Evolutionary conservation across 1,140 invertebrate species (phyloP).

Genomic region (Scylla paramamosain): DNA sequence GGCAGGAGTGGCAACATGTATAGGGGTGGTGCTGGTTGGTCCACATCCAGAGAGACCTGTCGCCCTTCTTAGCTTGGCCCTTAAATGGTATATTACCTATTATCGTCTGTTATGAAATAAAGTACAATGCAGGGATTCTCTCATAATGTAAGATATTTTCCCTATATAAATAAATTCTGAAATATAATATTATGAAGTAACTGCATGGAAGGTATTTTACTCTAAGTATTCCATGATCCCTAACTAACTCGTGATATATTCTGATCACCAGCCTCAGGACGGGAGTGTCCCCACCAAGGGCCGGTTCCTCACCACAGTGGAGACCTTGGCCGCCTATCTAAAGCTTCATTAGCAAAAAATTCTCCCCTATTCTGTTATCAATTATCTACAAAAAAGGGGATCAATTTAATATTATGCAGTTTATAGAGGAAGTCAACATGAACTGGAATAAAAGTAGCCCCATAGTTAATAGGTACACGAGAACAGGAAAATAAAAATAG

Average conservation of each 20-base stretch:
- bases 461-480: conserved; percentile 58
- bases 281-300: conserved; percentile 4
- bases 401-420: conserved; percentile 61
- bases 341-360: conserved; percentile 72
- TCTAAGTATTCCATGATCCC: conserved; percentile 65
- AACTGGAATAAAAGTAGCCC: conserved; percentile 53
- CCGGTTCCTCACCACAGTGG: conserved; percentile 52
- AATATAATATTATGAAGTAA: conserved; percentile 54
- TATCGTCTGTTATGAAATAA: conserved; percentile 69
- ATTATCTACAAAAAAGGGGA: conserved; percentile 60
- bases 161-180: conserved; percentile 71
- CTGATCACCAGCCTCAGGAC: conserved; percentile 66
- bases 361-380: conserved; percentile 58
- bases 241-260: conserved; percentile 60
- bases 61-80: conserved; percentile 73
- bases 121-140: conserved; percentile 66
- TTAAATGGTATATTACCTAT: conserved; percentile 75
- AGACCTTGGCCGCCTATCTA: conserved; percentile 62
- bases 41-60: conserved; percentile 65
- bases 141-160: conserved; percentile 71
- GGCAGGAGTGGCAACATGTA: conserved; percentile 1
- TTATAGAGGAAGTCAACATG: conserved; percentile 69
- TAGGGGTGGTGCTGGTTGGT: conserved; percentile 56
- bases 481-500: conserved; percentile 47
- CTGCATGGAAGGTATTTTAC: conserved; percentile 63